Percentiles rank a stretch among this genome's conserved stretches.
These are phyloP conservation scores for Acleris holmiana DNA, from an alignment of 2,888 invertebrate genomes.

Conservation along the genomic window DNA sequence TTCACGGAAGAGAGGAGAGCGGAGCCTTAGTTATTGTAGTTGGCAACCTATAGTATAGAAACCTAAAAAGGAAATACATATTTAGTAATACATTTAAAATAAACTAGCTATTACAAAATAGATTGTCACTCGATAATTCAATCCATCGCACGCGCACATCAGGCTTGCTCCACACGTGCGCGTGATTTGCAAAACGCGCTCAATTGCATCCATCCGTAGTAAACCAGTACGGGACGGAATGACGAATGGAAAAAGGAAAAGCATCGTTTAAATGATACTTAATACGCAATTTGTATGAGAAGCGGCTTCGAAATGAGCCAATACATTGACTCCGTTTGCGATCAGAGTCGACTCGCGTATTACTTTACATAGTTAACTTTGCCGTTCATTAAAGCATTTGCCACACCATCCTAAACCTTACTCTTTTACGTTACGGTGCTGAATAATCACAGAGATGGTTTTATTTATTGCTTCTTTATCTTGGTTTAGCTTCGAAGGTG, in stretches of 20 bases:
- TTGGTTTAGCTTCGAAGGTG: slow-evolving; percentile 57
- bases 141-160: slow-evolving; percentile 53
- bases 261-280: slow-evolving; percentile 64
- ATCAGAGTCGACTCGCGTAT: slow-evolving; percentile 66
- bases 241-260: slow-evolving; percentile 79
- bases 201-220: slow-evolving; percentile 72
- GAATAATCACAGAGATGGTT: background rate
- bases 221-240: slow-evolving; percentile 65
- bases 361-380: slow-evolving; percentile 45
- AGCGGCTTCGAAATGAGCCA: slow-evolving; percentile 64
- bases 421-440: background rate
- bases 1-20: no score
- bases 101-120: background rate
- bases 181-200: slow-evolving; percentile 69
- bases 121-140: slow-evolving; percentile 45
- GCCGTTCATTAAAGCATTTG: slow-evolving; percentile 11
- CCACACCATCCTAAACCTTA: slow-evolving; percentile 3
- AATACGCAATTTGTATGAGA: slow-evolving; percentile 75
- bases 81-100: background rate
- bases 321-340: slow-evolving; percentile 61
- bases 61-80: no score
- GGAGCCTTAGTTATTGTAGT: no score
- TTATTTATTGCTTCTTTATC: slow-evolving; percentile 38
- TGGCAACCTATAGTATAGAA: no score
- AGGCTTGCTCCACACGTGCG: slow-evolving; percentile 57